phyloP scores from a whole-genome alignment of 92 coral and sea anemone genomes.

The Desmophyllum pertusum region DNA sequence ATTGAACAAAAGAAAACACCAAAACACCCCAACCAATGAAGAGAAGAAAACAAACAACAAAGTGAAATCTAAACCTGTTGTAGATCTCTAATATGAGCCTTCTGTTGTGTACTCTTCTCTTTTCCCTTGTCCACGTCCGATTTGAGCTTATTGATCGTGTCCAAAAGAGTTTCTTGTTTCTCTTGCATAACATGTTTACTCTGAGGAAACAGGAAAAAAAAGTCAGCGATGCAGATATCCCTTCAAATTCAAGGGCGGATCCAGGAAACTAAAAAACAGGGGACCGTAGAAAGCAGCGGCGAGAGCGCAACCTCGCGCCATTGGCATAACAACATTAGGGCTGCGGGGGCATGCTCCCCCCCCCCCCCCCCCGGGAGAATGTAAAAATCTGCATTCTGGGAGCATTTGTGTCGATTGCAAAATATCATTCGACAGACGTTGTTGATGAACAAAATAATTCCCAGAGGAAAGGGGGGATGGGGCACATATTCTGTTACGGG shows the following conservation, averaged over 20 bases:
- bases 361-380: too few relatives aligned
- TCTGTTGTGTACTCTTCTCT: conserved; percentile 73
- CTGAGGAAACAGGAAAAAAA: conserved; percentile 43
- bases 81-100: conserved; percentile 78
- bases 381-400: too few relatives aligned
- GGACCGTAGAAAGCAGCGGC: too few relatives aligned
- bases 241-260: neutral
- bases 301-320: too few relatives aligned
- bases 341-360: too few relatives aligned
- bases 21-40: neutral
- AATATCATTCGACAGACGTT: too few relatives aligned
- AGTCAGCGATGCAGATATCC: neutral
- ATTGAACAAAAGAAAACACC: neutral
- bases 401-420: too few relatives aligned
- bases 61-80: conserved; percentile 67
- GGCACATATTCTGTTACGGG: too few relatives aligned
- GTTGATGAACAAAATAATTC: too few relatives aligned
- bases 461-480: too few relatives aligned
- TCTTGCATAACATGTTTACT: conserved; percentile 84
- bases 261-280: too few relatives aligned
- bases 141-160: conserved; percentile 74
- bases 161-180: conserved; percentile 76
- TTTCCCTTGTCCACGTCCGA: conserved; percentile 76
- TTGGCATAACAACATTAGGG: neutral
- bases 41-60: neutral